Percentiles rank a stretch among this genome's conserved stretches.
These are phyloP conservation scores for Hystrix brachyura DNA, from an alignment of 2,113 vertebrate genomes.

Conservation along the genomic window DNA sequence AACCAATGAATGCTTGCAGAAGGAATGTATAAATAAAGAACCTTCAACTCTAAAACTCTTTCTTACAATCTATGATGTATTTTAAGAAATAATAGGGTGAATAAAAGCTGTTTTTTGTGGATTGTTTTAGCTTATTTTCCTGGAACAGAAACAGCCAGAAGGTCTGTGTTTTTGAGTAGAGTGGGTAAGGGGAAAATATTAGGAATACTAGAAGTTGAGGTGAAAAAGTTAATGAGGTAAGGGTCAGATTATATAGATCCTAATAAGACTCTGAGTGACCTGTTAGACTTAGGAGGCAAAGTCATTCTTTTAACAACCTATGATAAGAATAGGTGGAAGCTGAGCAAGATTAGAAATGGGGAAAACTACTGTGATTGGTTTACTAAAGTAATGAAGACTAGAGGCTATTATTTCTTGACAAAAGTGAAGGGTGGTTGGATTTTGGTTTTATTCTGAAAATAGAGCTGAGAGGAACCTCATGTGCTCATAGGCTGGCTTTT, in stretches of 20 bases:
- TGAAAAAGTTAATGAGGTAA: background rate
- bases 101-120: background rate
- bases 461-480: background rate
- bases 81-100: background rate
- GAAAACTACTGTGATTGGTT: background rate
- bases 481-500: background rate
- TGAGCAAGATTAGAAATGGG: background rate
- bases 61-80: background rate
- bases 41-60: background rate
- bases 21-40: background rate
- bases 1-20: background rate
- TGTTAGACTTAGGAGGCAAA: background rate
- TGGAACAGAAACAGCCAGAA: background rate
- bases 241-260: background rate
- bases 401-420: background rate
- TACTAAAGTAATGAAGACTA: background rate
- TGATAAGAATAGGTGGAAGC: background rate
- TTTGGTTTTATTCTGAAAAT: background rate
- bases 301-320: slow-evolving; percentile 12
- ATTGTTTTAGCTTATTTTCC: background rate
- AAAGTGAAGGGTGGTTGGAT: slow-evolving; percentile 10
- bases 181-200: background rate
- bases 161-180: background rate
- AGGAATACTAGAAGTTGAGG: background rate
- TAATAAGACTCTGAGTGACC: background rate